Conservation (phyloP, 2,797 vertebrate species). For the Tolypeutes matacus region DNA sequence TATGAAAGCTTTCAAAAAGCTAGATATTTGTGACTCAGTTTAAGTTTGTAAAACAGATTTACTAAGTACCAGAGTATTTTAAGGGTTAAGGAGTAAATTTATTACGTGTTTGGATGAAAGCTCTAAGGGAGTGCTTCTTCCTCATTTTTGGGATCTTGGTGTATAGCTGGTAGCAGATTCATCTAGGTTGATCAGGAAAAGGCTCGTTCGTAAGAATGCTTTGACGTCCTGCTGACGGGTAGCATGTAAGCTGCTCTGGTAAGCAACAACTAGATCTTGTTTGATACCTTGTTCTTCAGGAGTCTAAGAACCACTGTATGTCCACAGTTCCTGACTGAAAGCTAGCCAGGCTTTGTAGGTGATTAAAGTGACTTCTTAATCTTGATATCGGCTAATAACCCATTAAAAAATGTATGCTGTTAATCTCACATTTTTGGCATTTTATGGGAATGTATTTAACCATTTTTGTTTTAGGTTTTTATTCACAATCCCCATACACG, state of each 20-base stretch:
- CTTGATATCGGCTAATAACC: not conserved
- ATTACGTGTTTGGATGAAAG: not conserved
- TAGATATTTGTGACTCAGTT: not conserved
- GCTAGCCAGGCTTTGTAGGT: not conserved
- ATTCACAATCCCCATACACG: conserved; percentile 97
- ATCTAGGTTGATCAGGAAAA: not conserved
- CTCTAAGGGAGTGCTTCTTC: not conserved
- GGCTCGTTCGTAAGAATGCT: not conserved
- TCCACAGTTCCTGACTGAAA: not conserved
- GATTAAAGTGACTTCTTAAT: conserved; percentile 51
- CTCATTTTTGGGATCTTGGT: not conserved
- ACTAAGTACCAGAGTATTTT: not conserved
- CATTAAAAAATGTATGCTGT: not conserved
- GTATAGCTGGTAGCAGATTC: not conserved
- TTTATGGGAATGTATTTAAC: not conserved
- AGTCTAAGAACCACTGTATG: not conserved
- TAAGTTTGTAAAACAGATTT: conserved; percentile 50
- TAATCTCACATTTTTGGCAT: conserved; percentile 45
- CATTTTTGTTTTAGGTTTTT: conserved; percentile 92
- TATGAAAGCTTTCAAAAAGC: conserved; percentile 31
- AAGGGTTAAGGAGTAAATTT: conserved; percentile 28
- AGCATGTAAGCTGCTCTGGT: not conserved
- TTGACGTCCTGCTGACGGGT: not conserved
- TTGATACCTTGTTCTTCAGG: not conserved
- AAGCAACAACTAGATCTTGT: not conserved